Evolutionary conservation across 2,113 vertebrate genomes (phyloP).

Genomic region (Rhinoptilus africanus): DNA sequence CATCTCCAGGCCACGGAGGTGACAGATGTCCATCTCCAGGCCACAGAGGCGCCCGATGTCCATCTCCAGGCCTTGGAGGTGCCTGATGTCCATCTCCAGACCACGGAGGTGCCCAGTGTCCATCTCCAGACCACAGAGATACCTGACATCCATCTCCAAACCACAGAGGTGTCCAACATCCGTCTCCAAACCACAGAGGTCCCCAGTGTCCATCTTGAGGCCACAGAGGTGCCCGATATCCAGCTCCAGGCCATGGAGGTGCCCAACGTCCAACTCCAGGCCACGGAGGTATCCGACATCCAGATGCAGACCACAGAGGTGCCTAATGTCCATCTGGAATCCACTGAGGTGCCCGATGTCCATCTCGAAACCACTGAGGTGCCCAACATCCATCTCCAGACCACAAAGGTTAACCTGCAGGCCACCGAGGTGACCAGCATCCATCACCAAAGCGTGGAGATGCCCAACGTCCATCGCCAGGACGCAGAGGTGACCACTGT

Average conservation of each 20-base stretch:
- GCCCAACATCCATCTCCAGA: neutral
- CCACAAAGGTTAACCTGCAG: neutral
- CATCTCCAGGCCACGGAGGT: neutral
- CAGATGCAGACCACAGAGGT: conserved; percentile 3
- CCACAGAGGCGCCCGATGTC: neutral
- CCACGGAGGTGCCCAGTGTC: neutral
- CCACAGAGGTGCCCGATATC: too few relatives aligned
- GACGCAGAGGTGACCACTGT: neutral
- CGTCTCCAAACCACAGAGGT: neutral
- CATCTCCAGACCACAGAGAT: neutral
- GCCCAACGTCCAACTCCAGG: accelerated
- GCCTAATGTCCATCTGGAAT: neutral
- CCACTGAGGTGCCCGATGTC: neutral
- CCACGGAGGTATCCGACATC: neutral
- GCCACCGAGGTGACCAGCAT: neutral
- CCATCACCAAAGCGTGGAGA: conserved; percentile 39
- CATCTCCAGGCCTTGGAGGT: neutral
- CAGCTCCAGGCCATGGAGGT: neutral
- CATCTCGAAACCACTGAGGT: neutral
- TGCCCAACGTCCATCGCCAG: conserved; percentile 43
- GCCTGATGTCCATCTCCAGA: too few relatives aligned
- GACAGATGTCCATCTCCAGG: neutral
- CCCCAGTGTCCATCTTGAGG: neutral
- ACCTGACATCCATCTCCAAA: conserved; percentile 4
- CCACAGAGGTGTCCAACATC: neutral